Percentiles rank a stretch among this genome's conserved stretches.
phyloP scores from a whole-genome alignment of 2,113 vertebrate genomes.

The Amia ocellicauda region DNA sequence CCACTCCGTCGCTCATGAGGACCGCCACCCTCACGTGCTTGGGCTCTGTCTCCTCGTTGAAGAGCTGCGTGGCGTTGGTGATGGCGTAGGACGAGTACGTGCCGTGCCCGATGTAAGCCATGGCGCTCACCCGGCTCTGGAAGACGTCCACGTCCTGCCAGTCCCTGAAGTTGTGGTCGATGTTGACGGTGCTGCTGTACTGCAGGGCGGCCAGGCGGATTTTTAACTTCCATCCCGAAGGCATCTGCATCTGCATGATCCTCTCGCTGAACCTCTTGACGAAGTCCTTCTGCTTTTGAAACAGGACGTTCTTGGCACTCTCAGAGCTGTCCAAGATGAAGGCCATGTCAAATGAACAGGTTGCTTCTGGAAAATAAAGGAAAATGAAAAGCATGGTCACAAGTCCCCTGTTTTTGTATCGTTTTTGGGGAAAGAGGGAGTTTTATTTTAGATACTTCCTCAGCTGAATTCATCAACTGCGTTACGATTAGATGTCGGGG shows the following conservation, averaged over 20 bases:
- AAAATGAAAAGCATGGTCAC: slow-evolving; percentile 13
- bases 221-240: slow-evolving; percentile 48
- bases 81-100: slow-evolving; percentile 84
- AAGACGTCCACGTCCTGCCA: slow-evolving; percentile 76
- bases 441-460: no score
- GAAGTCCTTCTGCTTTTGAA: slow-evolving; percentile 77
- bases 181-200: slow-evolving; percentile 80
- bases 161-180: slow-evolving; percentile 67
- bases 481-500: no score
- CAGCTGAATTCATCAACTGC: no score
- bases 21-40: slow-evolving; percentile 65
- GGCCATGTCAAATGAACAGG: slow-evolving; percentile 70
- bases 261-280: slow-evolving; percentile 64
- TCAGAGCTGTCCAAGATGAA: slow-evolving; percentile 91
- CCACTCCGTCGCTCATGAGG: slow-evolving; percentile 81
- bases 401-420: no score
- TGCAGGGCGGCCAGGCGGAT: slow-evolving; percentile 74
- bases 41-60: slow-evolving; percentile 65
- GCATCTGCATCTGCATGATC: slow-evolving; percentile 59
- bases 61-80: slow-evolving; percentile 73
- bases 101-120: slow-evolving; percentile 80
- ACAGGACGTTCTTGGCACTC: slow-evolving; percentile 70
- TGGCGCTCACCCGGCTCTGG: slow-evolving; percentile 54
- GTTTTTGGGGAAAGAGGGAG: no score
- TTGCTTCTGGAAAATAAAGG: slow-evolving; percentile 49